phyloP scores from a whole-genome alignment of 2,888 invertebrate species.

The Cyclophora punctaria region DNA sequence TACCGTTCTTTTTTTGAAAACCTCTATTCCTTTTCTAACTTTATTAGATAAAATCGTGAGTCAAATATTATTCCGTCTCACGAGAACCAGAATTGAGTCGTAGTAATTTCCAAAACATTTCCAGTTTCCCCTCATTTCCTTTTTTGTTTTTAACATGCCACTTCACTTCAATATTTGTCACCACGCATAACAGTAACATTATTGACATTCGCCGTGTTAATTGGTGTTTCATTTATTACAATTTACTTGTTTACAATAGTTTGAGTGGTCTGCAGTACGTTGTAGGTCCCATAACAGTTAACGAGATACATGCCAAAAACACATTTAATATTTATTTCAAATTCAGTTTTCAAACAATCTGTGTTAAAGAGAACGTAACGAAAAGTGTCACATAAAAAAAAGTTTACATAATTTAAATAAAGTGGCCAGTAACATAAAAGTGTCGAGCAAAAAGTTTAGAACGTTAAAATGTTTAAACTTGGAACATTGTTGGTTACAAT shows the following conservation, averaged over 20 bases:
- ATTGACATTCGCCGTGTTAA: constrained; percentile 60
- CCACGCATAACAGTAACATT: constrained; percentile 51
- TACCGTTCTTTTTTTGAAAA: too few relatives aligned
- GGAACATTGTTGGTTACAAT: constrained; percentile 18
- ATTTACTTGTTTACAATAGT: constrained; percentile 31
- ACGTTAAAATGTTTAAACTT: constrained; percentile 12
- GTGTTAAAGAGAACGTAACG: too few relatives aligned
- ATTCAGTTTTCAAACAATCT: too few relatives aligned
- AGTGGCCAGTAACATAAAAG: constrained; percentile 1
- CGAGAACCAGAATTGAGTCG: not conserved
- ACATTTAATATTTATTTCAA: too few relatives aligned
- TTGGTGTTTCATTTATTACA: constrained; percentile 53
- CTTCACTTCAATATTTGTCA: constrained; percentile 17
- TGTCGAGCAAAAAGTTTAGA: constrained; percentile 8
- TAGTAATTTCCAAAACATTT: constrained; percentile 4
- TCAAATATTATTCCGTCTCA: constrained; percentile 1
- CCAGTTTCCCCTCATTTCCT: constrained; percentile 21
- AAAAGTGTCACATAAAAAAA: too few relatives aligned
- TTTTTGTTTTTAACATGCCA: constrained; percentile 36
- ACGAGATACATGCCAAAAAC: too few relatives aligned
- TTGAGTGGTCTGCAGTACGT: constrained; percentile 40
- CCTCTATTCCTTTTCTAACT: too few relatives aligned
- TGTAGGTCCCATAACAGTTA: too few relatives aligned
- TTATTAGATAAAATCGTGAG: constrained; percentile 3
- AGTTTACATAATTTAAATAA: too few relatives aligned